Evolutionary conservation across 1,140 invertebrate species (phyloP).

Genomic region (Scaptomyza montana): DNA sequence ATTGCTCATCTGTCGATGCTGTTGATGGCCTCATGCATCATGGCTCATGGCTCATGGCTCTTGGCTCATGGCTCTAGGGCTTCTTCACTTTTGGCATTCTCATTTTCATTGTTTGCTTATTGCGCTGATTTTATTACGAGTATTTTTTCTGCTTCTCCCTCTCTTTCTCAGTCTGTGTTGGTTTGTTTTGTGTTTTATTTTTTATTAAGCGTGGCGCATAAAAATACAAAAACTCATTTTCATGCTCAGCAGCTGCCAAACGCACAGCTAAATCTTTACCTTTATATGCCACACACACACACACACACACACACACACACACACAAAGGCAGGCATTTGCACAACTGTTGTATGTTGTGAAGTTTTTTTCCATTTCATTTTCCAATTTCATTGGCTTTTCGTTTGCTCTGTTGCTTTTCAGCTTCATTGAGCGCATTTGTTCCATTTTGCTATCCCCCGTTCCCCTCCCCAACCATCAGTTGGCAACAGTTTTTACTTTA

Average conservation of each 20-base stretch:
- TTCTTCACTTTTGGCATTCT: slow-evolving; percentile 24
- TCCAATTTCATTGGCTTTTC: slow-evolving; percentile 67
- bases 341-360: slow-evolving; percentile 23
- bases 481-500: slow-evolving; percentile 17
- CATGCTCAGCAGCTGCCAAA: slow-evolving; percentile 72
- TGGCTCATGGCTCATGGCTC: neutral
- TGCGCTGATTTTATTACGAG: slow-evolving; percentile 80
- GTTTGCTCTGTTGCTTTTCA: slow-evolving; percentile 58
- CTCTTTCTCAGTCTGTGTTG: neutral
- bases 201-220: slow-evolving; percentile 64
- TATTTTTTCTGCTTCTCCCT: slow-evolving; percentile 26
- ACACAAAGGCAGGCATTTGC: slow-evolving; percentile 18
- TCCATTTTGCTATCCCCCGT: slow-evolving; percentile 36
- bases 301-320: slow-evolving; percentile 22
- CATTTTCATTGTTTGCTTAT: slow-evolving; percentile 72
- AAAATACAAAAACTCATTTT: slow-evolving; percentile 73
- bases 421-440: slow-evolving; percentile 77
- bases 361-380: slow-evolving; percentile 77
- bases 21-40: slow-evolving; percentile 5
- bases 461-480: neutral
- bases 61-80: neutral
- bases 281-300: slow-evolving; percentile 24
- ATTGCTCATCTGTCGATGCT: slow-evolving; percentile 69
- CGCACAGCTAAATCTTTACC: slow-evolving; percentile 56
- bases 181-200: slow-evolving; percentile 21